A percentile compares a stretch with the other conserved stretches of the same genome.
Conservation (phyloP, 2,888 invertebrate genomes). For the Lumbricus terrestris region DNA sequence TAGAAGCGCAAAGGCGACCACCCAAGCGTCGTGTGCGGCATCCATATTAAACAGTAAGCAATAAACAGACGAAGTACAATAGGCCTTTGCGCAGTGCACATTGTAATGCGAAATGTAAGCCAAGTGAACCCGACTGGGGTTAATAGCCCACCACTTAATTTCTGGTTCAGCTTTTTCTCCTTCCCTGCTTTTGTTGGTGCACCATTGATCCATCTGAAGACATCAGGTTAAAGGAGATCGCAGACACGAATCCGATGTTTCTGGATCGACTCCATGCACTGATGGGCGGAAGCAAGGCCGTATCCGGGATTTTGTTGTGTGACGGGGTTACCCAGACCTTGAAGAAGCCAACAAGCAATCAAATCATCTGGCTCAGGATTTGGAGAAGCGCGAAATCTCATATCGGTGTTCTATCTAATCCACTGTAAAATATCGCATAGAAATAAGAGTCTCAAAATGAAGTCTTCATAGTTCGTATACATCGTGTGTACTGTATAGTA, state of each 20-base stretch:
- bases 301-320: no score
- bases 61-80: not conserved
- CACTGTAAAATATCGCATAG: no score
- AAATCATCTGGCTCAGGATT: no score
- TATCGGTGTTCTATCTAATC: no score
- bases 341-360: no score
- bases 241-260: not conserved
- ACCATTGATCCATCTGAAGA: not conserved
- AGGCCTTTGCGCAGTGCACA: not conserved
- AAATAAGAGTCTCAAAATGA: no score
- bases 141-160: not conserved
- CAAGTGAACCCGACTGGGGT: not conserved
- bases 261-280: not conserved
- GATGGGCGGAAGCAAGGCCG: not conserved
- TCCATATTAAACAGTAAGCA: not conserved
- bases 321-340: no score
- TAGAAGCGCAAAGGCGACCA: not conserved
- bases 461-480: no score
- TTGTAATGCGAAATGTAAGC: not conserved
- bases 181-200: not conserved
- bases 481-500: no score
- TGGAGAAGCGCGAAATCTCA: no score
- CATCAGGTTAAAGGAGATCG: not conserved
- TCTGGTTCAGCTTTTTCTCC: not conserved
- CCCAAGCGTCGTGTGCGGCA: not conserved